A percentile compares a stretch with the other conserved stretches of the same genome.
These are phyloP conservation scores for Gopherus flavomarginatus DNA, from an alignment of 2,113 vertebrate genomes.

Conservation along the genomic window DNA sequence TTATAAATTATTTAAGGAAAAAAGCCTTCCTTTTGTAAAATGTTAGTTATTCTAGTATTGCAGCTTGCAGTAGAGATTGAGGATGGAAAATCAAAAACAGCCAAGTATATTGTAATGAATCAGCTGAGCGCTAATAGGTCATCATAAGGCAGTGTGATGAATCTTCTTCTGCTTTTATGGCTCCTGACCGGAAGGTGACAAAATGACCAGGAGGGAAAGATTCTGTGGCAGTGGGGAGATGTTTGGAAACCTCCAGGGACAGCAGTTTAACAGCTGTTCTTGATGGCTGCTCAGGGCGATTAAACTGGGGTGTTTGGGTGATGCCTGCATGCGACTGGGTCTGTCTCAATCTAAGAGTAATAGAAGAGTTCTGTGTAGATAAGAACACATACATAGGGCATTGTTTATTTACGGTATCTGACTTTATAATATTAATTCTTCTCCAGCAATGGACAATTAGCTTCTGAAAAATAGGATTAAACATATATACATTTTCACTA, in stretches of 20 bases:
- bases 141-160: slow-evolving; percentile 30
- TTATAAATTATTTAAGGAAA: slow-evolving; percentile 58
- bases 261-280: neutral
- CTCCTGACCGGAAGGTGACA: slow-evolving; percentile 1
- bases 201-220: neutral
- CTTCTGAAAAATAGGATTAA: slow-evolving; percentile 32
- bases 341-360: neutral
- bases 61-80: slow-evolving; percentile 24
- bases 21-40: neutral
- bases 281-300: neutral
- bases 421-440: neutral
- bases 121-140: slow-evolving; percentile 1
- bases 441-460: neutral
- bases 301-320: neutral
- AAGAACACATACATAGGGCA: neutral
- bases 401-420: neutral
- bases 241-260: neutral
- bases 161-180: slow-evolving; percentile 8
- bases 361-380: neutral
- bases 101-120: neutral
- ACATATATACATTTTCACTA: neutral
- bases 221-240: neutral
- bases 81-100: slow-evolving; percentile 32
- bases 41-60: neutral
- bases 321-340: neutral